Percentiles rank a stretch among this genome's conserved stretches.
phyloP scores from a whole-genome alignment of 2,113 vertebrate species.

The Heliornis fulica region DNA sequence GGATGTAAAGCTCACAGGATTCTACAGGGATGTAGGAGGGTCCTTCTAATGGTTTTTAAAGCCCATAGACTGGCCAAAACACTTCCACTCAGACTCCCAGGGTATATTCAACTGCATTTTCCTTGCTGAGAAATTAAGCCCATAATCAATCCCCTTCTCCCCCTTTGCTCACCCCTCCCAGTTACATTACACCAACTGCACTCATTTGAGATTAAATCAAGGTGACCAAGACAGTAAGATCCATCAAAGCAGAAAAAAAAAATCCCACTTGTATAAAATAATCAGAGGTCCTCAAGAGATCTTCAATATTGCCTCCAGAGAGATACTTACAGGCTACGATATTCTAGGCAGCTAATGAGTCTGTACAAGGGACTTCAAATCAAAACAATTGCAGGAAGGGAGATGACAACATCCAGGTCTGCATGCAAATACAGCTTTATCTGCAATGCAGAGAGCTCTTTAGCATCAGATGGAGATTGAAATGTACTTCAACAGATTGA shows the following conservation, averaged over 20 bases:
- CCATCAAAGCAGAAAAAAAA: background rate
- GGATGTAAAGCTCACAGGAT: background rate
- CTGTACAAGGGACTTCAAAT: background rate
- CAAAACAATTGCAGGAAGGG: background rate
- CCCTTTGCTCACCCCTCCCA: background rate
- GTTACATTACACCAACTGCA: background rate
- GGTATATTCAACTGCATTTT: background rate
- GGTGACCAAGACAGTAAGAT: background rate
- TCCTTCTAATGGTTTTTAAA: background rate
- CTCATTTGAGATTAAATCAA: slow-evolving; percentile 19
- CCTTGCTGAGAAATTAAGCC: slow-evolving; percentile 11
- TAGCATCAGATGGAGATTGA: background rate
- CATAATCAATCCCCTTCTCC: background rate
- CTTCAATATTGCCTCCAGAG: background rate
- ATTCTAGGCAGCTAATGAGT: background rate
- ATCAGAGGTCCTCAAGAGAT: background rate
- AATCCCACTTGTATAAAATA: background rate
- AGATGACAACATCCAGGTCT: background rate
- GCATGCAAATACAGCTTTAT: background rate
- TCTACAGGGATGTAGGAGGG: background rate
- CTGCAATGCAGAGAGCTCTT: slow-evolving; percentile 29
- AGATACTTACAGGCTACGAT: background rate
- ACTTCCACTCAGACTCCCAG: background rate
- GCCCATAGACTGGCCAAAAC: background rate
- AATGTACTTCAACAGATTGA: background rate